These are phyloP conservation scores for Bubalus kerabau DNA, from an alignment of 2,113 vertebrate genomes.

Conservation along the genomic window DNA sequence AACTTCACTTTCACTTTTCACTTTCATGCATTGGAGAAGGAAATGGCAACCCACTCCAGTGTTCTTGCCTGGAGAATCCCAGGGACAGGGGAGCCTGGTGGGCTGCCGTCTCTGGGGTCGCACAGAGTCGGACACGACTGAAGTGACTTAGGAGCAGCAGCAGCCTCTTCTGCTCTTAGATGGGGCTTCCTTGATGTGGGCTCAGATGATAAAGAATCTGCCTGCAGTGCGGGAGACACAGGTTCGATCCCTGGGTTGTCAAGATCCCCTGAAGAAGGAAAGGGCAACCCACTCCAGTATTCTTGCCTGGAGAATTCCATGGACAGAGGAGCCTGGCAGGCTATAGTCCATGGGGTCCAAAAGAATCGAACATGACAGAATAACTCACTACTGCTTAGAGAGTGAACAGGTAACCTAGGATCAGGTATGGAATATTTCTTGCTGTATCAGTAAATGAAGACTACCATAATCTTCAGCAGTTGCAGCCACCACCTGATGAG, in stretches of 20 bases:
- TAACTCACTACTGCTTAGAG: neutral
- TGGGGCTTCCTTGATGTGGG: neutral
- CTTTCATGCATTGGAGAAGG: neutral
- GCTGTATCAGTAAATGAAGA: neutral
- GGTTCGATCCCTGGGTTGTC: rapidly evolving
- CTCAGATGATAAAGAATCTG: neutral
- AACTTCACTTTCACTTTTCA: neutral
- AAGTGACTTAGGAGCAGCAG: neutral
- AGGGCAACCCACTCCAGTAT: neutral
- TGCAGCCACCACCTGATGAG: neutral
- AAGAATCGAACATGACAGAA: neutral
- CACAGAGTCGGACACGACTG: neutral
- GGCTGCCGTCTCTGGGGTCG: neutral
- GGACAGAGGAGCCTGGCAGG: neutral
- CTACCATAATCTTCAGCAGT: neutral
- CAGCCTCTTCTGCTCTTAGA: neutral
- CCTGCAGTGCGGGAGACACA: neutral
- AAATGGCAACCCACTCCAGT: neutral
- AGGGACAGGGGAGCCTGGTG: rapidly evolving
- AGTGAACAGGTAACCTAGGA: neutral
- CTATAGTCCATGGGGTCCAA: neutral
- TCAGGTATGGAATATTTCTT: neutral
- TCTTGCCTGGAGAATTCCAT: neutral
- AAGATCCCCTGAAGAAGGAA: neutral
- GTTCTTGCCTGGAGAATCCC: neutral